A percentile compares a stretch with the other conserved stretches of the same genome.
Evolutionary conservation across 1,140 invertebrate species (phyloP).

Genomic region (Rhagoletis pomonella): DNA sequence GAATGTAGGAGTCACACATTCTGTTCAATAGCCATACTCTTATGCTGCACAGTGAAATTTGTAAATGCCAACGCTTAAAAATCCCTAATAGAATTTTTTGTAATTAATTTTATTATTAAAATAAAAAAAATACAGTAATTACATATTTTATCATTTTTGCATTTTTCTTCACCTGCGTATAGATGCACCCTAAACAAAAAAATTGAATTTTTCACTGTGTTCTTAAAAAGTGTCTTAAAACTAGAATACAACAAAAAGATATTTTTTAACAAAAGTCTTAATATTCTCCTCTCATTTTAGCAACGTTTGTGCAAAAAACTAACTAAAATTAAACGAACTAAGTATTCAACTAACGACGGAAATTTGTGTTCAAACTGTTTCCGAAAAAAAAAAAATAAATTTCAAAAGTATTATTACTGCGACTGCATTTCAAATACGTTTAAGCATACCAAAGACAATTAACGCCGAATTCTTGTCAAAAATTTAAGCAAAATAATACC

Average conservation of each 20-base stretch:
- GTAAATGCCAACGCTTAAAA: too few species aligned
- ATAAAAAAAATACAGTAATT: too few species aligned
- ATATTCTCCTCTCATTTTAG: conserved; percentile 18
- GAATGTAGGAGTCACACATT: too few species aligned
- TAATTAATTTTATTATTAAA: too few species aligned
- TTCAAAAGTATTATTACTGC: conserved; percentile 1
- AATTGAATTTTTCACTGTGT: too few species aligned
- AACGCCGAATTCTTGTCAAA: not conserved
- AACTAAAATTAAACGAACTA: not conserved
- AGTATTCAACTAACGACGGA: conserved; percentile 14
- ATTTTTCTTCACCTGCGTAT: too few species aligned
- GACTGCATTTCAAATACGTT: not conserved
- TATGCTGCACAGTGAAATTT: too few species aligned
- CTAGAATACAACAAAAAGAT: not conserved
- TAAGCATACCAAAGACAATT: not conserved
- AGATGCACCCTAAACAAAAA: too few species aligned
- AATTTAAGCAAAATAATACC: not conserved
- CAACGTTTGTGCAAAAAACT: not conserved
- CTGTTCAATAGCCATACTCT: too few species aligned
- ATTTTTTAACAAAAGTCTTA: not conserved
- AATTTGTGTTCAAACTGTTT: not conserved
- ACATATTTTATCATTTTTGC: too few species aligned
- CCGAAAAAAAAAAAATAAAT: not conserved
- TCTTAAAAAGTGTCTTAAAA: too few species aligned
- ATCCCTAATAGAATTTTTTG: too few species aligned